Evolutionary conservation across 1,140 invertebrate genomes (phyloP).

Genomic region (Anastatus disparis): DNA sequence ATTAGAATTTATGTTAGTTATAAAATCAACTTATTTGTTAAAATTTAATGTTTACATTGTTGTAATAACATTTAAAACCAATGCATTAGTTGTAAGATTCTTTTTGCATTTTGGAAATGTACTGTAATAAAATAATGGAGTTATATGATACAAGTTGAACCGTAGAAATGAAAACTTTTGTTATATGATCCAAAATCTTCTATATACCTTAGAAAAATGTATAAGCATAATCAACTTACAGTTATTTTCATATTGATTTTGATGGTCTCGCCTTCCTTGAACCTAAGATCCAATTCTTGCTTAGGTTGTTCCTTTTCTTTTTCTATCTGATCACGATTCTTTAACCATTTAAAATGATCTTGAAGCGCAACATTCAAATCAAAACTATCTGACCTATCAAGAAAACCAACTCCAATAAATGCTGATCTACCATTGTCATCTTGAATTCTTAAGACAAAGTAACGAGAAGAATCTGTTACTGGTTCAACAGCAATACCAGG

Average conservation of each 20-base stretch:
- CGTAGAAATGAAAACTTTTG: slow-evolving; percentile 8
- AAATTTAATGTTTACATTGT: no score
- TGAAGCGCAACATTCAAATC: slow-evolving; percentile 98
- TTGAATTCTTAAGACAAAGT: slow-evolving; percentile 96
- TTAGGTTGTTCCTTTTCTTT: slow-evolving; percentile 81
- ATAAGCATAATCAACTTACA: slow-evolving; percentile 70
- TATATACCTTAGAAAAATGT: not conserved
- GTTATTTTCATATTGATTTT: slow-evolving; percentile 99
- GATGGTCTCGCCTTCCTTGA: slow-evolving; percentile 98
- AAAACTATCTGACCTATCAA: slow-evolving; percentile 98
- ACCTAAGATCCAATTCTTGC: slow-evolving; percentile 92
- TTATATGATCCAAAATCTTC: not conserved
- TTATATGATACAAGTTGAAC: no score
- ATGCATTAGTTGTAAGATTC: no score
- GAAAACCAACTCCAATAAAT: slow-evolving; percentile 98
- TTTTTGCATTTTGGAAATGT: no score
- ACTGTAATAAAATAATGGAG: no score
- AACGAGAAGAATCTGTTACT: slow-evolving; percentile 97
- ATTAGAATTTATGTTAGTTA: no score
- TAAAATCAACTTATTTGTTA: no score
- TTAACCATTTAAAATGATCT: slow-evolving; percentile 98
- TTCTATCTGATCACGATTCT: slow-evolving; percentile 90
- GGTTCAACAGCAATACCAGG: slow-evolving; percentile 94
- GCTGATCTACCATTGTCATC: slow-evolving; percentile 95
- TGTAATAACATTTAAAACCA: no score